A percentile compares a stretch with the other conserved stretches of the same genome.
phyloP scores from a whole-genome alignment of 2,113 vertebrate genomes.

The Clarias batrachus region DNA sequence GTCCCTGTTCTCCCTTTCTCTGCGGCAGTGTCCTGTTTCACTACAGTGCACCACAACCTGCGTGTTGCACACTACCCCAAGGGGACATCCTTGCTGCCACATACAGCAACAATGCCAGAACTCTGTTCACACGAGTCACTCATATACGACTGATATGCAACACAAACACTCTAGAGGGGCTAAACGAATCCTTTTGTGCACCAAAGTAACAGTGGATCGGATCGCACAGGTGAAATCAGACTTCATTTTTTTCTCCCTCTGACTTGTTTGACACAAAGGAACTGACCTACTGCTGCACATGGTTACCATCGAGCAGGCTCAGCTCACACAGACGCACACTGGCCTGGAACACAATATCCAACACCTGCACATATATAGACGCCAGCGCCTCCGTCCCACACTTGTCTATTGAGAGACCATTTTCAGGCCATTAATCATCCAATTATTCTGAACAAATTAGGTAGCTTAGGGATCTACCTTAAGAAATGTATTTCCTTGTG shows the following conservation, averaged over 20 bases:
- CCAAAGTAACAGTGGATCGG: constrained; percentile 6
- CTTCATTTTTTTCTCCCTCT: constrained; percentile 1
- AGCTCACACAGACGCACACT: constrained; percentile 28
- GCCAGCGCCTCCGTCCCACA: constrained; percentile 36
- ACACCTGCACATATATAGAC: constrained; percentile 46
- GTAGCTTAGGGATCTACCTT: constrained; percentile 43
- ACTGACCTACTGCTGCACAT: constrained; percentile 41
- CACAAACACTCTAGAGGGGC: not conserved
- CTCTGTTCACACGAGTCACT: constrained; percentile 9
- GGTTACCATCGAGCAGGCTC: constrained; percentile 9
- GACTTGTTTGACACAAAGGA: constrained; percentile 22
- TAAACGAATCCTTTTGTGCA: not conserved
- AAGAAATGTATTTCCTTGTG: constrained; percentile 45
- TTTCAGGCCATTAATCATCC: constrained; percentile 50
- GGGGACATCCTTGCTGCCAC: constrained; percentile 31
- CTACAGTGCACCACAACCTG: constrained; percentile 36
- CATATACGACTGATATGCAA: not conserved
- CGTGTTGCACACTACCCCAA: constrained; percentile 15
- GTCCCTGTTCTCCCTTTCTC: constrained; percentile 51
- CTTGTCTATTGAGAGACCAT: constrained; percentile 42
- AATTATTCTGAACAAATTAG: constrained; percentile 51
- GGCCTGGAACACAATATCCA: constrained; percentile 26
- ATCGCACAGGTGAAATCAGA: constrained; percentile 39
- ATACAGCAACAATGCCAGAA: constrained; percentile 23
- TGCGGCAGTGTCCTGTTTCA: constrained; percentile 61